phyloP scores from a whole-genome alignment of 2,888 invertebrate species.

The Cheiracanthium punctorium region DNA sequence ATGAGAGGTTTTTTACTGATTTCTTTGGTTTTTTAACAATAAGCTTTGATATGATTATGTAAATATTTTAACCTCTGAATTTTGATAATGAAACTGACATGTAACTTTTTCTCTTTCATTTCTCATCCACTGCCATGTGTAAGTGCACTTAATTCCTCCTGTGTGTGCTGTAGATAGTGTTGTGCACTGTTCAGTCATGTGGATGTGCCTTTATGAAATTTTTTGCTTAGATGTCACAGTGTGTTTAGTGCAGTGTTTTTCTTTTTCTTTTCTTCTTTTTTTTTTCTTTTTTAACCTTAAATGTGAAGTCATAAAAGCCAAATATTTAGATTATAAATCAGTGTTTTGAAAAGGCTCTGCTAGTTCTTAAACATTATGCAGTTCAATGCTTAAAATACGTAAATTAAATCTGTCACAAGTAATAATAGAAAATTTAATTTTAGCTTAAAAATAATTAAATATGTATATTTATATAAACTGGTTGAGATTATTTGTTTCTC shows the following conservation, averaged over 20 bases:
- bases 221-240: conserved; percentile 44
- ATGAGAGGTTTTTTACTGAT: conserved; percentile 20
- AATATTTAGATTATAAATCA: not conserved
- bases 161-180: conserved; percentile 67
- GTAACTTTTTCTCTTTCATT: conserved; percentile 67
- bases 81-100: conserved; percentile 57
- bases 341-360: too few relatives aligned
- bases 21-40: conserved; percentile 34
- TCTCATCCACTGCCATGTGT: conserved; percentile 70
- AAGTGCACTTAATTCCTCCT: conserved; percentile 70
- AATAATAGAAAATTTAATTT: too few relatives aligned
- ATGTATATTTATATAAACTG: too few relatives aligned
- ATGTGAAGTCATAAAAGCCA: conserved; percentile 44
- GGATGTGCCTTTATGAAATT: conserved; percentile 51
- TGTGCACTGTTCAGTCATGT: conserved; percentile 64
- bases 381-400: too few relatives aligned
- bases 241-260: conserved; percentile 49
- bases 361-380: too few relatives aligned
- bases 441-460: too few relatives aligned
- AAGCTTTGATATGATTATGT: conserved; percentile 23
- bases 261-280: conserved; percentile 29
- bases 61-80: conserved; percentile 10
- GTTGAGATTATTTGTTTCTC: too few relatives aligned
- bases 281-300: too few relatives aligned
- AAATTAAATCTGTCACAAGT: too few relatives aligned